Conservation (phyloP, 2,888 invertebrate genomes). For the Cephonodes hylas region DNA sequence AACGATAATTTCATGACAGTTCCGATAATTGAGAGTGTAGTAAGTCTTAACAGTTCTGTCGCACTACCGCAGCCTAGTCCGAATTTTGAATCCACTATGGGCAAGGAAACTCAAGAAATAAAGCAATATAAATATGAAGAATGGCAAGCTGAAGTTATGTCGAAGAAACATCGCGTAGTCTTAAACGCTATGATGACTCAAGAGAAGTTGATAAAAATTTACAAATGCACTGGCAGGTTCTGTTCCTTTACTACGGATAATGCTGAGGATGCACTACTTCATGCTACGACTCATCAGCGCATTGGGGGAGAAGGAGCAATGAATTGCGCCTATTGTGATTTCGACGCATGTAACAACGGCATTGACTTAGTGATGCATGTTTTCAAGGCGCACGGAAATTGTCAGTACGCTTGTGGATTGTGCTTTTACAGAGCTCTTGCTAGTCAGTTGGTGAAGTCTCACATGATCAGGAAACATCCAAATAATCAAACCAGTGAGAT, state of each 20-base stretch:
- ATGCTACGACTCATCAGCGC: constrained; percentile 62
- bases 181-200: constrained; percentile 72
- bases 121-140: constrained; percentile 55
- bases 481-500: constrained; percentile 24
- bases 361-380: constrained; percentile 81
- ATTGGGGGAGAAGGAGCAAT: constrained; percentile 65
- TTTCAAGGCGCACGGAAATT: constrained; percentile 81
- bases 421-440: constrained; percentile 85
- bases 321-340: constrained; percentile 82
- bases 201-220: constrained; percentile 66
- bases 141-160: constrained; percentile 56
- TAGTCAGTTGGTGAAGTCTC: constrained; percentile 82
- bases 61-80: constrained; percentile 32
- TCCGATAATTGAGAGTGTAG: constrained; percentile 77
- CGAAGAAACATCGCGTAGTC: constrained; percentile 62
- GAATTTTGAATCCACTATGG: constrained; percentile 28
- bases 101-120: constrained; percentile 22
- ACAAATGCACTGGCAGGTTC: constrained; percentile 70
- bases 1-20: constrained; percentile 29
- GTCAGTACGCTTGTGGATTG: constrained; percentile 82
- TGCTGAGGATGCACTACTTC: constrained; percentile 57
- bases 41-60: constrained; percentile 66
- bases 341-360: constrained; percentile 52
- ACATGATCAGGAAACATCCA: constrained; percentile 69
- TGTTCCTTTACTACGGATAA: constrained; percentile 64